A percentile compares a stretch with the other conserved stretches of the same genome.
Conservation (phyloP, 2,113 vertebrate species). For the Myxocyprinus asiaticus region DNA sequence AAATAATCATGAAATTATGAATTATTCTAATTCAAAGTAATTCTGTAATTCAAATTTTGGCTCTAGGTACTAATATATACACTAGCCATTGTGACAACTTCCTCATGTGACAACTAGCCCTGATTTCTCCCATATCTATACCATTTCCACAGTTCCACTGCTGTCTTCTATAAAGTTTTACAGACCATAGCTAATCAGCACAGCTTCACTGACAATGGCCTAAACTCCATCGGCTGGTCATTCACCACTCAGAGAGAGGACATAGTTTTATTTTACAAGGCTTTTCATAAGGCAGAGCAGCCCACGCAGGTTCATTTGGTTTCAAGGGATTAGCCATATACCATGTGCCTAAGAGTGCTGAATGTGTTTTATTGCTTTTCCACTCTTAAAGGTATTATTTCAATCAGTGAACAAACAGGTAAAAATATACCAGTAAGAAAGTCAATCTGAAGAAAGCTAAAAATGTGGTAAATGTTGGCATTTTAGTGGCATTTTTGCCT, state of each 20-base stretch:
- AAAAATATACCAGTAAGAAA: no score
- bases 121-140: neutral
- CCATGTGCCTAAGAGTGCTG: neutral
- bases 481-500: no score
- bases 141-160: neutral
- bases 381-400: neutral
- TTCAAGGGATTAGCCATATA: conserved; percentile 14
- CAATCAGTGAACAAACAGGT: neutral
- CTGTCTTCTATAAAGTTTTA: conserved; percentile 14
- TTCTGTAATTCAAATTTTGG: no score
- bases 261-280: conserved; percentile 31
- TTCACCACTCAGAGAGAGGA: neutral
- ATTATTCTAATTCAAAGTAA: no score
- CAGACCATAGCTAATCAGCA: conserved; percentile 30
- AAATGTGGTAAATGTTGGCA: no score
- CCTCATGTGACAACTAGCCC: no score
- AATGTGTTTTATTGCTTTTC: conserved; percentile 8
- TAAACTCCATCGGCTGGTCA: conserved; percentile 33
- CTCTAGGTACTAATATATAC: no score
- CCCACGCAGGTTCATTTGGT: conserved; percentile 36
- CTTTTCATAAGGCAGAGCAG: conserved; percentile 15
- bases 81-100: no score
- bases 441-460: no score
- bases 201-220: conserved; percentile 32
- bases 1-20: no score